phyloP scores from a whole-genome alignment of 2,113 vertebrate species.

The Protobothrops flavoviridis region DNA sequence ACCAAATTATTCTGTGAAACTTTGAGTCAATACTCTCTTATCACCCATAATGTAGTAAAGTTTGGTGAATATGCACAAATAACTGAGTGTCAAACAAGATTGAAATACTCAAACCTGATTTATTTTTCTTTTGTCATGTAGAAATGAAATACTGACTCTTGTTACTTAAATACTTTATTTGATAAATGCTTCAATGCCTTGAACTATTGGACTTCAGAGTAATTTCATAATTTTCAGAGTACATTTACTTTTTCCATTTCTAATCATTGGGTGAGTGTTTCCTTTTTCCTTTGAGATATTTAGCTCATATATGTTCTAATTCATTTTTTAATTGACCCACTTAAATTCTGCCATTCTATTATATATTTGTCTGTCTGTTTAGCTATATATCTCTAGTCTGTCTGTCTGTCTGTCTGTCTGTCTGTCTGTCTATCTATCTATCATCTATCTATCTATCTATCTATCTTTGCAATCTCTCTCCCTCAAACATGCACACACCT shows the following conservation, averaged over 20 bases:
- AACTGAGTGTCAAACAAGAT: not conserved
- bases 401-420: too few species aligned
- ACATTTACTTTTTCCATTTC: not conserved
- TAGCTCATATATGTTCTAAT: not conserved
- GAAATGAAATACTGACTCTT: not conserved
- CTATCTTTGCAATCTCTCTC: too few species aligned
- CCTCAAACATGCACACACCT: not conserved
- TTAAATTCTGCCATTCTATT: not conserved
- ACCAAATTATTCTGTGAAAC: not conserved
- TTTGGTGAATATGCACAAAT: not conserved
- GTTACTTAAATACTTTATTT: not conserved
- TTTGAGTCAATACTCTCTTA: not conserved
- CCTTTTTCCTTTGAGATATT: not conserved
- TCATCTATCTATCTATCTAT: too few species aligned
- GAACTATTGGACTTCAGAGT: not conserved
- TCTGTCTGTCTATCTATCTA: not conserved
- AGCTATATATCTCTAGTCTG: too few species aligned
- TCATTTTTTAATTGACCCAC: not conserved
- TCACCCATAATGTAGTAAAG: not conserved
- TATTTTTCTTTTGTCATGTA: not conserved
- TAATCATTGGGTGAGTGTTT: not conserved
- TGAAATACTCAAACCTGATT: not conserved
- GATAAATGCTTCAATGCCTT: not conserved
- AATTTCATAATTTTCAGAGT: not conserved
- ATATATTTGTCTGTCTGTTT: not conserved